Conservation (phyloP, 2,797 vertebrate genomes). For the Darevskia nairensis region DNA sequence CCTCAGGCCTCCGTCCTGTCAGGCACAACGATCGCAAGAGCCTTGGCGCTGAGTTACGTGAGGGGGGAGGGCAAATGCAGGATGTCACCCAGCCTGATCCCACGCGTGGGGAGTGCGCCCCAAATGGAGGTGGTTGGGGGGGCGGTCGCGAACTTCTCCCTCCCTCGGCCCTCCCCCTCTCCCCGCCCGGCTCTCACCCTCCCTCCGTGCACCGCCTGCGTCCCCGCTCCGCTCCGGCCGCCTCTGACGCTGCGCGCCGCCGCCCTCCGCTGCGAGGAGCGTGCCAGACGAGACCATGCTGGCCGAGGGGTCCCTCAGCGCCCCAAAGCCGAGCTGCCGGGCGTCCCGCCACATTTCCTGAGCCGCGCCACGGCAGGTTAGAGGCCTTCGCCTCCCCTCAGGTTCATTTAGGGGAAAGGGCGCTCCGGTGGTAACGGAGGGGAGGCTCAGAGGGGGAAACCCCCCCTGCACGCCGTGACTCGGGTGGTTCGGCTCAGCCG, state of each 20-base stretch:
- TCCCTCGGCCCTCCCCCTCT: conserved; percentile 23
- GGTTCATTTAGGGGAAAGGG: background rate
- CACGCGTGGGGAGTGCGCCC: no score
- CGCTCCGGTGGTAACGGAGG: no score
- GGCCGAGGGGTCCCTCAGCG: no score
- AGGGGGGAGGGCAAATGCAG: no score
- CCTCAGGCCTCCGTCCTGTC: no score
- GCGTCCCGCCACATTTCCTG: background rate
- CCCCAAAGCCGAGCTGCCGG: no score
- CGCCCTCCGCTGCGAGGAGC: conserved; percentile 42
- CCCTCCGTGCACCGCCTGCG: conserved; percentile 80
- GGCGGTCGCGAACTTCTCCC: background rate
- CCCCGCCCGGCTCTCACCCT: conserved; percentile 58
- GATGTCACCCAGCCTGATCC: no score
- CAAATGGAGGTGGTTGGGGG: no score
- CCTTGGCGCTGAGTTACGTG: no score
- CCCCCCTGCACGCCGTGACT: conserved; percentile 1
- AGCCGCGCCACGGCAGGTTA: accelerated
- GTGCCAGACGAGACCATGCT: background rate
- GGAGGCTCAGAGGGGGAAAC: background rate
- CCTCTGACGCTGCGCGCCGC: conserved; percentile 57
- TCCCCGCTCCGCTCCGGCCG: conserved; percentile 70
- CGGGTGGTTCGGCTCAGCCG: conserved; percentile 19
- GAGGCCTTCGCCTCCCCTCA: accelerated
- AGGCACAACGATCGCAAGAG: no score